Evolutionary conservation across 30 jellyfish, hydroid and myxozoan species (phyloP).

Genomic region (Pseudorhiza aurosa): DNA sequence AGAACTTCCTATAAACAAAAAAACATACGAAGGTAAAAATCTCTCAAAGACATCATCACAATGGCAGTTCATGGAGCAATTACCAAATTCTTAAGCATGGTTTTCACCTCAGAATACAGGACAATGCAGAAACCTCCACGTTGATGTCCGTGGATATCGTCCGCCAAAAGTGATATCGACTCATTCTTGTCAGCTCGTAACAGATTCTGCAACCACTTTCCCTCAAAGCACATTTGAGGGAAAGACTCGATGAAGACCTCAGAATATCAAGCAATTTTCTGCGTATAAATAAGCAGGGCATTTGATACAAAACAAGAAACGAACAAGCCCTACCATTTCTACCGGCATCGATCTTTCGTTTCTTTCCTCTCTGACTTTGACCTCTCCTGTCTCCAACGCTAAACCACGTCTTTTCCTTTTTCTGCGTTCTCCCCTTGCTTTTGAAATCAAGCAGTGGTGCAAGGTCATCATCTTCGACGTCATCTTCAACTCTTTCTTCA

Average conservation of each 20-base stretch:
- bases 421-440: conserved; percentile 38
- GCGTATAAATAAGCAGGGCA: background rate
- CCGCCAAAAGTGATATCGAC: too few relatives aligned
- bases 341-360: conserved; percentile 50
- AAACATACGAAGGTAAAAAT: too few relatives aligned
- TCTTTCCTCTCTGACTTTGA: conserved; percentile 64
- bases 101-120: background rate
- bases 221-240: too few relatives aligned
- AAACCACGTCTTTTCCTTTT: conserved; percentile 68
- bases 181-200: too few relatives aligned
- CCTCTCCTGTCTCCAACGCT: conserved; percentile 43
- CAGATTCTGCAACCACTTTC: too few relatives aligned
- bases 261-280: background rate
- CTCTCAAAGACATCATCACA: too few relatives aligned
- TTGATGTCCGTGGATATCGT: too few relatives aligned
- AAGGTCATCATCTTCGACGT: conserved; percentile 48
- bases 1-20: conserved; percentile 67
- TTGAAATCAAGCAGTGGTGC: conserved; percentile 71
- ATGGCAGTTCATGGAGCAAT: too few relatives aligned
- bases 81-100: too few relatives aligned
- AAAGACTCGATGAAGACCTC: background rate
- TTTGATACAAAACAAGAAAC: background rate
- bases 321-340: conserved; percentile 30
- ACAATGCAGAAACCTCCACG: too few relatives aligned
- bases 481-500: conserved; percentile 73